Percentiles rank a stretch among this genome's conserved stretches.
Conservation (phyloP, 2,797 vertebrate species). For the Sebastolobus altivelis region DNA sequence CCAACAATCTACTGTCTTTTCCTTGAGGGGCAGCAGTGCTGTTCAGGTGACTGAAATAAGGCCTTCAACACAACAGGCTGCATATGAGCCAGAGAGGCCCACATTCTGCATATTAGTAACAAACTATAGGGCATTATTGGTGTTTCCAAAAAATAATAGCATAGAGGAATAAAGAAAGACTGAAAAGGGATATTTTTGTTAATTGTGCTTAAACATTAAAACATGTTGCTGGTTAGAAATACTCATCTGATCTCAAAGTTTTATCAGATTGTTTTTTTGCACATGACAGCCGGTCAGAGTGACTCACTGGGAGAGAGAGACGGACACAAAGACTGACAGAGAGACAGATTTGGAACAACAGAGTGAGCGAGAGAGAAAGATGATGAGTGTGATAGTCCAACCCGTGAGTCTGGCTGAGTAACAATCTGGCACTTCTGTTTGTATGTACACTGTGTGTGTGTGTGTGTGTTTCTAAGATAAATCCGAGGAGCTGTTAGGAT, state of each 20-base stretch:
- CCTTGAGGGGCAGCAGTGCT: neutral
- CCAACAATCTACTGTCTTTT: neutral
- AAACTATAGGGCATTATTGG: no score
- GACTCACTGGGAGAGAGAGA: constrained; percentile 2
- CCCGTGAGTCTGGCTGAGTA: constrained; percentile 11
- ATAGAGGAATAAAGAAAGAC: no score
- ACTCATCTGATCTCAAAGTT: neutral
- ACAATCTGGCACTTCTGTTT: neutral
- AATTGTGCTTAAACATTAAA: neutral
- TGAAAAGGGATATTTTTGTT: neutral
- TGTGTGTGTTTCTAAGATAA: neutral
- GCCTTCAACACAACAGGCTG: no score
- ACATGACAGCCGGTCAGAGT: neutral
- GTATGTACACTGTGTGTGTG: neutral
- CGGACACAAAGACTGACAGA: no score
- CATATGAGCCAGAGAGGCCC: no score
- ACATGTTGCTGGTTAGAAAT: neutral
- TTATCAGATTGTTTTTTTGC: neutral
- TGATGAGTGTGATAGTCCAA: neutral
- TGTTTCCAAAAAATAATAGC: no score
- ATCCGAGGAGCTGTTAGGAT: neutral
- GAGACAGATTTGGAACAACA: neutral
- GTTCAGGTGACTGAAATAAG: neutral
- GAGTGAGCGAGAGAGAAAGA: neutral
- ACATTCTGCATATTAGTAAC: no score